Evolutionary conservation across 2,797 vertebrate species (phyloP), one percentile per base, ranked within the genome.

Genomic region (Helostoma temminkii): DNA sequence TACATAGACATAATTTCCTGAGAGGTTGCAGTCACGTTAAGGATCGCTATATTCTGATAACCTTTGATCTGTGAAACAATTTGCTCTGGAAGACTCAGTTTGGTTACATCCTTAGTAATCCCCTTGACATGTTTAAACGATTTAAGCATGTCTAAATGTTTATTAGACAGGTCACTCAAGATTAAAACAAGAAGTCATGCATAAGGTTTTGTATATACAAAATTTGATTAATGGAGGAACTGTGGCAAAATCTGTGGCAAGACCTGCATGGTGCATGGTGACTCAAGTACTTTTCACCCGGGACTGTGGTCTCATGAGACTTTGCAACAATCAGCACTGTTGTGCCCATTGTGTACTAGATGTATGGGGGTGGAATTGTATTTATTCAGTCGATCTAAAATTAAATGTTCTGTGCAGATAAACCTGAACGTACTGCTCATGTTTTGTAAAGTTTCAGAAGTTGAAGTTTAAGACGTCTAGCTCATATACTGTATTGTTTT

Each of bases 91-190:
- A 70, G 74, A 70, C 25, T 37, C 16, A 5, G 37, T 16, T n/a
- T 43, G 46, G 41, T 64, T 52, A 63, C 59, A 56, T 76, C 69
- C 42, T 53, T 22, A 10, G 55, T 74, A 66, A 84, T 74, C 59
- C 77, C 66, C 74, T 81, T 71, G 58, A 86, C 79, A 72, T 65
- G 46, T 78, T 72, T 61, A 68, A 81, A 66, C 0, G 50, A 49
- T 78, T 82, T 71, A 71, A 80, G 68, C 52, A 65, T 46, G 73
- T 81, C 72, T 43, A 76, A 83, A 73, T 86, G 78, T 83, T 84
- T 80, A 86, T 74, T 63, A 34, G 48, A 76, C 52, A 12, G 48
- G 56, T 83, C 82, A 78, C 25, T 70, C 61, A 66, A 48, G 68
- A 66, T 72, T 61, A 71, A 71, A 83, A 75, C 77, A 77, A 75